Evolutionary conservation across 1,140 invertebrate species (phyloP), one percentile per base, ranked within the genome.

Genomic region (Drosophila ananassae): DNA sequence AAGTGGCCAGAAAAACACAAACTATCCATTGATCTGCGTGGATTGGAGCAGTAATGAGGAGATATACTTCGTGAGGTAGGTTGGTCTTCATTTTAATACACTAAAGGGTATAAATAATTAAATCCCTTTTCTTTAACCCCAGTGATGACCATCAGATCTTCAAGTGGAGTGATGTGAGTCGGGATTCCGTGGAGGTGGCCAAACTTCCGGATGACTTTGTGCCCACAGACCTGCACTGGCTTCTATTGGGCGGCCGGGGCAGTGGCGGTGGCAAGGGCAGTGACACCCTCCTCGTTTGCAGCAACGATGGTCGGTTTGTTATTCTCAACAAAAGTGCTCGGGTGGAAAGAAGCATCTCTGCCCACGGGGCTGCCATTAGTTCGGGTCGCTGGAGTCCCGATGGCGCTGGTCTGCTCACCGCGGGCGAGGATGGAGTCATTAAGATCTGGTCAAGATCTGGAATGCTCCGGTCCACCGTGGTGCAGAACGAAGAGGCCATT

Each of bases 371-470:
- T n/a, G 97, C 98, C 12, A 95, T 97, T 55, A 93, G 98, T 3
- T 93, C 95, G 22, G 96, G 95, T 9, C 94, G 94, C 87, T 99
- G 98, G 98, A 98, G 96, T 92, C 95, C 95, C 60, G 98, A 99
- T 93, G 98, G 97, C 3, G 95, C 97, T 44, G 97, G 97, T 9
- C 93, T 99, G 46, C 92, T 98, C 2, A 98, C 98, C 22, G 98
- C 95, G 87, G 98, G 98, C 1, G 98, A 99, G 94, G 99, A 99
- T 94, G 99, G 98, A 10, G 94, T 95, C 37, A 94, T 99, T 0
- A 99, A 99, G 93, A 96, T 99, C 61, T 99, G 98, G 98, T 99
- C 98, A 3, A 93, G 97, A 28, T 98, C 96, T 91, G 98, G 98
- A 50, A 98, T 99, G 95, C 93, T 99, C 3, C 94, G 98, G 24